Conservation (phyloP, 1,140 invertebrate genomes). For the Chrysoperla carnea region DNA sequence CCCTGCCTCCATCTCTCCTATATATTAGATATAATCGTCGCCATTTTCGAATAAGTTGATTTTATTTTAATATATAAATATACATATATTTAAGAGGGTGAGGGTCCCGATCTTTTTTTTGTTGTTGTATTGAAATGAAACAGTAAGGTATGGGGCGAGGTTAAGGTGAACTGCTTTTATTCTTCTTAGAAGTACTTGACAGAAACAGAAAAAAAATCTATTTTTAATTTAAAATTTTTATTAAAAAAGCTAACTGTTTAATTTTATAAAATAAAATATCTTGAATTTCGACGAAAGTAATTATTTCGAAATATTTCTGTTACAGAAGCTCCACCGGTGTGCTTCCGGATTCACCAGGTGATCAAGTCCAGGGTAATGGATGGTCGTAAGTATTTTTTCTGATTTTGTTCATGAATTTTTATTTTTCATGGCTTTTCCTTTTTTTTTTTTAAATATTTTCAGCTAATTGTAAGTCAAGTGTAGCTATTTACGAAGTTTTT, state of each 20-base stretch:
- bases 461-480: too few species aligned
- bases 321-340: slow-evolving; percentile 27
- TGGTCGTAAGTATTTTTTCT: slow-evolving; percentile 29
- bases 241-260: too few species aligned
- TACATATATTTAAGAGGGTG: neutral
- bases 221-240: too few species aligned
- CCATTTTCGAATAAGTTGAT: neutral
- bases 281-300: too few species aligned
- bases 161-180: neutral
- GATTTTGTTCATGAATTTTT: neutral
- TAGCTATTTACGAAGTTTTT: too few species aligned
- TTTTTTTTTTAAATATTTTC: slow-evolving; percentile 5
- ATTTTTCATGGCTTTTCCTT: neutral
- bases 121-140: neutral
- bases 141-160: neutral
- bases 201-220: neutral
- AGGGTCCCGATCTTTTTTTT: neutral
- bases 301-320: slow-evolving; percentile 16
- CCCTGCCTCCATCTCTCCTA: too few species aligned
- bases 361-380: slow-evolving; percentile 28
- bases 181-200: neutral
- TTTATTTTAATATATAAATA: neutral
- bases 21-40: too few species aligned
- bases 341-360: slow-evolving; percentile 26
- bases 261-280: too few species aligned